Percentiles rank a stretch among this genome's conserved stretches.
These are phyloP conservation scores for Astur gentilis DNA, from an alignment of 2,113 vertebrate genomes.

Conservation along the genomic window DNA sequence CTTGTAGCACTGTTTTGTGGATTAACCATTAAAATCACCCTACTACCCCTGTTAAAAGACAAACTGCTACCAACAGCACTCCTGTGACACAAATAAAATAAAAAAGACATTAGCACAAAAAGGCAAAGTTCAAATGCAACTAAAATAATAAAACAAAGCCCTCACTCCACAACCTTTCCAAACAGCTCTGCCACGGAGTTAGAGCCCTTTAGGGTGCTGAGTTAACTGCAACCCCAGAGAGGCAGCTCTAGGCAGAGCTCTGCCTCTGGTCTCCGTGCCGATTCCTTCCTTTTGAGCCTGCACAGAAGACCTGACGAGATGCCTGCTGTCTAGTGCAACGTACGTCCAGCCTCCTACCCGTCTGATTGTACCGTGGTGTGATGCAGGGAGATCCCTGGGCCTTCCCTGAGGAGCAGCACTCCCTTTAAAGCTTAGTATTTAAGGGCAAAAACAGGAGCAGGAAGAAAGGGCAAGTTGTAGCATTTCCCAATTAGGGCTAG, in stretches of 20 bases:
- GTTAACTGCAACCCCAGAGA: accelerated
- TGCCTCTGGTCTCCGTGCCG: neutral
- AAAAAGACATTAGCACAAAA: neutral
- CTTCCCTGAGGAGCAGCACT: neutral
- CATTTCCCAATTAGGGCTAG: neutral
- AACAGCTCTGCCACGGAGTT: neutral
- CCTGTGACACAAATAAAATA: neutral
- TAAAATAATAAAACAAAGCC: neutral
- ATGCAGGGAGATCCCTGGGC: neutral
- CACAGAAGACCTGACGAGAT: neutral
- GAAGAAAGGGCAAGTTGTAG: neutral
- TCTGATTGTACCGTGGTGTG: accelerated
- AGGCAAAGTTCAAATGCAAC: neutral
- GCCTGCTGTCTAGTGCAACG: accelerated
- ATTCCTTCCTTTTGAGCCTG: accelerated
- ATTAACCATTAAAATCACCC: neutral
- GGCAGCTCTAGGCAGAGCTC: neutral
- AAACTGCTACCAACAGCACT: neutral
- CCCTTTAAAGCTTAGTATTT: neutral
- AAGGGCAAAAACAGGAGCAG: neutral
- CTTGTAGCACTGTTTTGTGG: neutral
- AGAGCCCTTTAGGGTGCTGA: neutral
- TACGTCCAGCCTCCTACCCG: neutral
- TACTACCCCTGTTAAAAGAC: neutral
- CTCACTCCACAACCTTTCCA: neutral